Conservation (phyloP, 2,797 vertebrate species). For the Clarias laeviceps region DNA sequence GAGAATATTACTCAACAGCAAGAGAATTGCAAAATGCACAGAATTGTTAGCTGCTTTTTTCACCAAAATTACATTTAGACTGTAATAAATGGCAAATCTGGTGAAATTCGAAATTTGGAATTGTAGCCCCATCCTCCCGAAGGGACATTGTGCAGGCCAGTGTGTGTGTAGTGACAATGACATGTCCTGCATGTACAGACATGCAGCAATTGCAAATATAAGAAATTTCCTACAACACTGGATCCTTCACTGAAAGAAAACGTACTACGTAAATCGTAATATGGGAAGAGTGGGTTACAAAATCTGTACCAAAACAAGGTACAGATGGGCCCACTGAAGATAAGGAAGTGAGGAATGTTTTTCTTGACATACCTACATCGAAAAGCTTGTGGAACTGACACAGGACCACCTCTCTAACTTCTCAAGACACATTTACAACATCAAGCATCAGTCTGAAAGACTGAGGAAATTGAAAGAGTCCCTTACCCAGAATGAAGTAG, state of each 20-base stretch:
- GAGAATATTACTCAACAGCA: no score
- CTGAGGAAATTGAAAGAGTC: neutral
- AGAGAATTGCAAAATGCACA: no score
- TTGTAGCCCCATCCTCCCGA: neutral
- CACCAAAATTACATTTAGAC: no score
- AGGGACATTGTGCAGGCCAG: neutral
- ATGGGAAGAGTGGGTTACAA: neutral
- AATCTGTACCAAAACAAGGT: neutral
- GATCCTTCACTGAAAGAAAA: neutral
- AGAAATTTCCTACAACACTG: neutral
- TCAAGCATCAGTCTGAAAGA: neutral
- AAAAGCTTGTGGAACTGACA: neutral
- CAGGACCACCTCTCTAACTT: neutral
- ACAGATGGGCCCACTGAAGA: neutral
- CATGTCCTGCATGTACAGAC: neutral
- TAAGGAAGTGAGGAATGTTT: neutral
- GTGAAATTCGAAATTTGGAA: neutral
- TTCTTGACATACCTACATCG: neutral
- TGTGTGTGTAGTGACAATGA: neutral
- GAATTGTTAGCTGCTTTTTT: no score
- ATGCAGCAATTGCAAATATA: neutral
- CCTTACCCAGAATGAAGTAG: neutral
- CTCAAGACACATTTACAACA: neutral
- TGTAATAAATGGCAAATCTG: no score
- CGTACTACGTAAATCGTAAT: neutral